Evolutionary conservation across 2,888 invertebrate genomes (phyloP).

Genomic region (Mylabris sibirica): DNA sequence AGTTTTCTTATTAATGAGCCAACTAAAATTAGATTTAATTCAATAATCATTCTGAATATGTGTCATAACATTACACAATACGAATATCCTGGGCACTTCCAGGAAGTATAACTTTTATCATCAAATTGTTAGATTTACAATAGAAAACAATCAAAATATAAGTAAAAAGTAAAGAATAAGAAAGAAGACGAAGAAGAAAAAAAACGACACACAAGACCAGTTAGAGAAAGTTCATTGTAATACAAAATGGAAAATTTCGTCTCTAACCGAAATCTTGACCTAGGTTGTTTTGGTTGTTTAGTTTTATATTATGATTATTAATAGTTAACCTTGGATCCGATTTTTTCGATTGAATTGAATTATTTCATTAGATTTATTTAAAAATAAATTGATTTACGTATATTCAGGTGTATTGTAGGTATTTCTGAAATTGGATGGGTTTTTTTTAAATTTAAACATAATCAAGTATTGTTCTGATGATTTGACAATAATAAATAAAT

Average conservation of each 20-base stretch:
- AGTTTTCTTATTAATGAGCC: neutral
- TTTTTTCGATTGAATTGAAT: neutral
- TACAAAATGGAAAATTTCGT: conserved; percentile 7
- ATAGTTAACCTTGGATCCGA: neutral
- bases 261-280: neutral
- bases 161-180: neutral
- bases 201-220: neutral
- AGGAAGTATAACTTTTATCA: neutral
- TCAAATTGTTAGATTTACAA: neutral
- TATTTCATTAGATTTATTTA: neutral
- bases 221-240: conserved; percentile 7
- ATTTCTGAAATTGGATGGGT: conserved; percentile 16
- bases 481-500: neutral
- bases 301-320: neutral
- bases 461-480: neutral
- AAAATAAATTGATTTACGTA: neutral
- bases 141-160: neutral
- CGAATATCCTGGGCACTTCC: neutral
- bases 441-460: conserved; percentile 6
- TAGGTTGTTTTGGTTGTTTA: neutral
- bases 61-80: neutral
- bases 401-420: neutral
- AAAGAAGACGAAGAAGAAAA: neutral
- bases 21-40: neutral
- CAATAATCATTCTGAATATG: neutral